Percentiles rank a stretch among this genome's conserved stretches.
phyloP scores from a whole-genome alignment of 1,140 invertebrate genomes.

The Neelides sp. region DNA sequence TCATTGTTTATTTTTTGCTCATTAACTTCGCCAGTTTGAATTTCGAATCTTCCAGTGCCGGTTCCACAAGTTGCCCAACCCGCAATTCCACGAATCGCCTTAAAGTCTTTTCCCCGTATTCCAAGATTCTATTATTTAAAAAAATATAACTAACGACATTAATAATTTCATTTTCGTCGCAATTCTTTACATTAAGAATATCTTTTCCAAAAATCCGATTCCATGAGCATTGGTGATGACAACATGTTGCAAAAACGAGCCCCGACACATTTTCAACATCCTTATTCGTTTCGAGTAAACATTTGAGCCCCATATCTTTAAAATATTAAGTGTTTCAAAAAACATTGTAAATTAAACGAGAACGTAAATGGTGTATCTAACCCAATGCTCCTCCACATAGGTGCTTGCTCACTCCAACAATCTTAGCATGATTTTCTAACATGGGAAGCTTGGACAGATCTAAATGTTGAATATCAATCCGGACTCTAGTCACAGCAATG shows the following conservation, averaged over 20 bases:
- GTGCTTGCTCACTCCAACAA: constrained; percentile 70
- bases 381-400: constrained; percentile 71
- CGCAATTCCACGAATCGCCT: constrained; percentile 59
- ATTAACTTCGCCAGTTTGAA: neutral
- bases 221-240: constrained; percentile 70
- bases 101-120: constrained; percentile 52
- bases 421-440: constrained; percentile 37
- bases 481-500: constrained; percentile 45
- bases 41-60: constrained; percentile 32
- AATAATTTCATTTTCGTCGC: constrained; percentile 4
- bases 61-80: constrained; percentile 73
- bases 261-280: constrained; percentile 41
- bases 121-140: constrained; percentile 31
- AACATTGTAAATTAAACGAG: neutral
- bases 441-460: constrained; percentile 45
- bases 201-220: constrained; percentile 52
- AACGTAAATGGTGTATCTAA: constrained; percentile 32
- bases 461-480: constrained; percentile 60
- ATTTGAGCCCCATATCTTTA: constrained; percentile 56
- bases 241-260: constrained; percentile 65
- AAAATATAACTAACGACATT: constrained; percentile 32
- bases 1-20: no score
- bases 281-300: constrained; percentile 40
- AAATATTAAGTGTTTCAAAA: no score
- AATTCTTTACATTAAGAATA: constrained; percentile 18